Evolutionary conservation across 2,797 vertebrate genomes (phyloP), one percentile per base, ranked within the genome.

Genomic region (Chiloscyllium punctatum): DNA sequence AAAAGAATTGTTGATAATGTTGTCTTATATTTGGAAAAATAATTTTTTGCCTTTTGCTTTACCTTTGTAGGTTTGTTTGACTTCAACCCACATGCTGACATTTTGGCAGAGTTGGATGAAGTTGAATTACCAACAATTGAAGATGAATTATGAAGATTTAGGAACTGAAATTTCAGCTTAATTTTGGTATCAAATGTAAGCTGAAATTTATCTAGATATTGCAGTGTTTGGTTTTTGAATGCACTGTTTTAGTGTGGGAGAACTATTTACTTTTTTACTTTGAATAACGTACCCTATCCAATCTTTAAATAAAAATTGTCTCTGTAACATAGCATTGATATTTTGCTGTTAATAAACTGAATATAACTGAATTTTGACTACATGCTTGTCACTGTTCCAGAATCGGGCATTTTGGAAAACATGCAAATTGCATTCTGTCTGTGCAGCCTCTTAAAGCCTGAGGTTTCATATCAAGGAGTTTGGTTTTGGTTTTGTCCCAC

Each of bases 81-180:
- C 51, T 95, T 72, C 0, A 48, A 95, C 57, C 8, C 66, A 48
- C 33, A 74, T 33, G 48, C 71, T 95, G 94, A 74, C 25, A 16
- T 74, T 42, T 95, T 53, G 90, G 90, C n/a, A 92, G 66, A 92
- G 18, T 68, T 92, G 48, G 51, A 95, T 95, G 69, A 48, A 16
- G 48, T 74, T 51, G 94, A 95, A 95, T 95, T 95, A 15, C 94
- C 71, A n/a, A 57, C 42, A 27, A 95, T 95, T 48, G 94, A 95
- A 72, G 33, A 51, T 95, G 71, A 95, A 37, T 95, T 95, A 94
- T 77, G 42, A 74, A 69, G n/a, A 69, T 37, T 13, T 16, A 62
- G 33, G 0, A 91, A 16, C 18, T 37, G 16, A 37, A 37, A 66
- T n/a, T 91, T 23, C 30, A 30, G 13, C 3, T 62, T 62, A 1